Evolutionary conservation across 2,888 invertebrate species (phyloP).

Genomic region (Stenurella melanura): DNA sequence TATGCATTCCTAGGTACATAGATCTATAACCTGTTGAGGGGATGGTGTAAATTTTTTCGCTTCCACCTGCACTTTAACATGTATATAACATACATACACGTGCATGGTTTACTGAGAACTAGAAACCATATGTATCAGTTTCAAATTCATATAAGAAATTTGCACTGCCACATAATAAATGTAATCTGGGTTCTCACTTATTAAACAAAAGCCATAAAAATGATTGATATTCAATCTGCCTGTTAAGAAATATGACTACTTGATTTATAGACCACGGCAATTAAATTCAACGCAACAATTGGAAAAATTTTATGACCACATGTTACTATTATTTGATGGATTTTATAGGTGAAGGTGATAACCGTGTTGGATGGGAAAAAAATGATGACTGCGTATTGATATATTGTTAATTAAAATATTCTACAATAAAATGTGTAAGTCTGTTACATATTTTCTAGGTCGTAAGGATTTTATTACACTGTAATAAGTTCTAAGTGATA

Average conservation of each 20-base stretch:
- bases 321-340: conserved; percentile 35
- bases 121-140: background rate
- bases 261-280: conserved; percentile 32
- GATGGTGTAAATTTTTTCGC: too few species aligned
- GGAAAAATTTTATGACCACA: conserved; percentile 33
- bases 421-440: too few species aligned
- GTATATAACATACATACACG: too few species aligned
- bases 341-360: conserved; percentile 41
- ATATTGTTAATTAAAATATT: background rate
- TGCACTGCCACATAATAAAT: background rate
- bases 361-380: conserved; percentile 18
- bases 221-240: conserved; percentile 29
- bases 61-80: too few species aligned
- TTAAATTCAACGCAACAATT: conserved; percentile 34
- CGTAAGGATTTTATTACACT: conserved; percentile 1
- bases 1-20: too few species aligned
- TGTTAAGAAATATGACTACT: conserved; percentile 18
- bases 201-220: conserved; percentile 18
- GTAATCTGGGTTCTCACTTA: background rate
- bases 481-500: background rate
- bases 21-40: too few species aligned
- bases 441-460: conserved; percentile 22
- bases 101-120: background rate
- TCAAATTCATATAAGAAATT: background rate
- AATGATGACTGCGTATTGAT: conserved; percentile 23